phyloP scores from a whole-genome alignment of 2,113 vertebrate genomes.

The Thalassoma bifasciatum region DNA sequence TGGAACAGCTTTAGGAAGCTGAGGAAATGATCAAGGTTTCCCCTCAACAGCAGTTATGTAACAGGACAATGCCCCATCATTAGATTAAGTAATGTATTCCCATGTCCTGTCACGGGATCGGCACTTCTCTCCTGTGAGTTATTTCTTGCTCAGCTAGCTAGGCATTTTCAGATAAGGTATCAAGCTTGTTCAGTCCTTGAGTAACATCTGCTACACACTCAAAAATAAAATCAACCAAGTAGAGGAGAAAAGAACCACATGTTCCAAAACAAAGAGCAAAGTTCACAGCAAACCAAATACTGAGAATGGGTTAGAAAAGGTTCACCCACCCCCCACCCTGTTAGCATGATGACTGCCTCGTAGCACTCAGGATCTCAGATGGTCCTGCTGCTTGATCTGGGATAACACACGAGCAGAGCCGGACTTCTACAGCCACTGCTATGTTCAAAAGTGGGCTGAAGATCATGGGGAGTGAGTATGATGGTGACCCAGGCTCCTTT shows the following conservation, averaged over 20 bases:
- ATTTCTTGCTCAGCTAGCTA: constrained; percentile 3
- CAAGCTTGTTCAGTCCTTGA: constrained; percentile 47
- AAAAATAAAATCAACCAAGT: constrained; percentile 20
- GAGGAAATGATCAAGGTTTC: constrained; percentile 28
- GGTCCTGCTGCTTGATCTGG: constrained; percentile 17
- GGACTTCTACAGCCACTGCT: constrained; percentile 25
- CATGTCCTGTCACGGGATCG: not conserved
- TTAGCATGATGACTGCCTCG: constrained; percentile 27
- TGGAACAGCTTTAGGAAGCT: constrained; percentile 12
- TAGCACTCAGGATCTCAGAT: constrained; percentile 38
- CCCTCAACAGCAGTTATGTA: constrained; percentile 1
- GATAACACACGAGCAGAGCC: constrained; percentile 19
- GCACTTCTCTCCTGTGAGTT: not conserved
- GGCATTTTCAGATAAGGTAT: constrained; percentile 33
- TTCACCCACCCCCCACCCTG: constrained; percentile 34
- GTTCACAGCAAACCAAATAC: constrained; percentile 80
- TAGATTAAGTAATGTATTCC: constrained; percentile 18
- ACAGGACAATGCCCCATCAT: constrained; percentile 26
- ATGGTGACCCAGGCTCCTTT: constrained; percentile 2
- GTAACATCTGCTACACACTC: constrained; percentile 42
- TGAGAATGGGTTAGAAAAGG: constrained; percentile 35
- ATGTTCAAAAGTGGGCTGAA: constrained; percentile 77
- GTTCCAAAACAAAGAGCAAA: constrained; percentile 79
- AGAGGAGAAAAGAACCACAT: constrained; percentile 24
- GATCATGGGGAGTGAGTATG: constrained; percentile 78